Percentiles rank a stretch among this genome's conserved stretches.
phyloP scores from a whole-genome alignment of 2,888 invertebrate genomes.

The Bhutanitis thaidina region DNA sequence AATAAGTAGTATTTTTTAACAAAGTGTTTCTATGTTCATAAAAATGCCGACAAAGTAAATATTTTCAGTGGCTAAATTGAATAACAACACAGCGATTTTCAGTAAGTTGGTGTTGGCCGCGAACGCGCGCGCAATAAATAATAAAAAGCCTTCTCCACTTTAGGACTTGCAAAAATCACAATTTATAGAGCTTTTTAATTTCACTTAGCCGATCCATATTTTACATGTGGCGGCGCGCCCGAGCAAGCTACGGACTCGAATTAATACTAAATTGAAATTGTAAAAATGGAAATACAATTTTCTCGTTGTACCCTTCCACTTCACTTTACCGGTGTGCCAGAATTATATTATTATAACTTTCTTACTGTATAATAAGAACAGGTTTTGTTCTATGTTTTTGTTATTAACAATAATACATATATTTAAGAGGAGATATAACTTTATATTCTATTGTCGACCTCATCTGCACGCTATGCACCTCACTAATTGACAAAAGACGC shows the following conservation, averaged over 20 bases:
- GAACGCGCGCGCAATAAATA: constrained; percentile 71
- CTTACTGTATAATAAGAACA: too few relatives aligned
- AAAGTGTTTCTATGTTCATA: not conserved
- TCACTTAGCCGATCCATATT: constrained; percentile 80
- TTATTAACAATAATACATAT: too few relatives aligned
- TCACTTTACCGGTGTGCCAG: constrained; percentile 61
- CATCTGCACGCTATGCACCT: too few relatives aligned
- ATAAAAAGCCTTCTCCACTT: constrained; percentile 80
- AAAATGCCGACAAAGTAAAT: constrained; percentile 45
- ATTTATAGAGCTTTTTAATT: constrained; percentile 81
- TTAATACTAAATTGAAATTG: constrained; percentile 81
- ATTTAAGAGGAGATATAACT: too few relatives aligned
- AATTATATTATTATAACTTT: constrained; percentile 65
- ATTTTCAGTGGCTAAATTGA: constrained; percentile 72
- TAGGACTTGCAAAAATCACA: constrained; percentile 80
- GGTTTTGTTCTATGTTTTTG: too few relatives aligned
- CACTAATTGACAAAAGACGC: too few relatives aligned
- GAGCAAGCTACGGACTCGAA: constrained; percentile 71
- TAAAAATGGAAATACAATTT: constrained; percentile 80
- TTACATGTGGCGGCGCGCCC: constrained; percentile 77
- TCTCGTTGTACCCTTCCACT: constrained; percentile 63
- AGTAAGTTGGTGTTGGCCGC: constrained; percentile 67
- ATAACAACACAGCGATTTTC: constrained; percentile 74
- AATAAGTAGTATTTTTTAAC: too few relatives aligned
- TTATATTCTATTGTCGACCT: too few relatives aligned